Evolutionary conservation across 2,888 invertebrate species (phyloP), one percentile per base, ranked within the genome.

Genomic region (Luffia ferchaultella): DNA sequence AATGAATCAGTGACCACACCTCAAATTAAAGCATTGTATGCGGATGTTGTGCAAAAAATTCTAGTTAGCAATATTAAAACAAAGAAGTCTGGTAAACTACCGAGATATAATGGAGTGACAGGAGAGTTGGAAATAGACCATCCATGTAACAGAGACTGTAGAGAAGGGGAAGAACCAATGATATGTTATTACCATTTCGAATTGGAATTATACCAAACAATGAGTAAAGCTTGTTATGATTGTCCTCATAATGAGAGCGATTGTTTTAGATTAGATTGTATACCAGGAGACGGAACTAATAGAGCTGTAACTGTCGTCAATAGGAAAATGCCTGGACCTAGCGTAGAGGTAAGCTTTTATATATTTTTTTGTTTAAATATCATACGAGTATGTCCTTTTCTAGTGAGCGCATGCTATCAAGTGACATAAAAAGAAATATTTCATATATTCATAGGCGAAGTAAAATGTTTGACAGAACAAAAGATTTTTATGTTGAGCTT

Each of bases 181-280:
- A 84, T 86, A 18, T 93, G 93, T 62, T 84, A 86, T 51, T 94
- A 92, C 63, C 82, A 86, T 59, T 93, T 93, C 61, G 85, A 82
- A n/a, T 63, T 93, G 2, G 96, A 96, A 68, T 91, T 90, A 87
- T 96, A 94, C 70, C 88, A 91, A 58, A 91, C 93, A 0, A 88
- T 95, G 86, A 93, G 94, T 65, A 95, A 95, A 68, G 96, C 96
- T 0, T 96, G 96, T 62, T 93, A 87, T 63, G 78, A 90, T 60
- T 96, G 97, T 65, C 95, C 96, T 0, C 85, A 77, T 52, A 91
- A 91, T 65, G 58, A 75, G 1, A 87, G 88, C 0, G 94, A 96
- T 65, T 97, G 97, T 64, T 76, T 73, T 45, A 82, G 91, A 48
- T 87, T 88, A 0, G 92, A 96, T 65, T 97, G 97, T 67, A 88